phyloP scores from a whole-genome alignment of 2,888 invertebrate genomes.

The Pediacus dermestoides region DNA sequence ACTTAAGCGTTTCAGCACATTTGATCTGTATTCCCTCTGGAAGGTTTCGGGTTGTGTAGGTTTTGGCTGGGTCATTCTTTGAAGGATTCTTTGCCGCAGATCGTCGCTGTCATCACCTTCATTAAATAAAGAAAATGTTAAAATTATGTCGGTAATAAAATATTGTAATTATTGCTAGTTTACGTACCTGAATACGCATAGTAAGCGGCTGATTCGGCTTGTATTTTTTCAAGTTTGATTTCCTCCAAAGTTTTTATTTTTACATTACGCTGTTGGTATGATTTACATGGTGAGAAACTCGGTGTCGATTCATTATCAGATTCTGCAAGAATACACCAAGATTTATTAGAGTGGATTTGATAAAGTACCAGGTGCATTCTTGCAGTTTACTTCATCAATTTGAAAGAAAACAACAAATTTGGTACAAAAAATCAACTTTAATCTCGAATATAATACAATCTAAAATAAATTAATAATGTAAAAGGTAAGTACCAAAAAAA shows the following conservation, averaged over 20 bases:
- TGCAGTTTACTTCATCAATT: conserved; percentile 50
- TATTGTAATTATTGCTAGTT: conserved; percentile 6
- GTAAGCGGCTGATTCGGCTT: conserved; percentile 69
- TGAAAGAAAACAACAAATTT: conserved; percentile 25
- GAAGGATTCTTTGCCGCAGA: conserved; percentile 38
- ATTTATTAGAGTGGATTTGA: conserved; percentile 12
- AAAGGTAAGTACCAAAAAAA: conserved; percentile 23
- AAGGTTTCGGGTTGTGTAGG: conserved; percentile 30
- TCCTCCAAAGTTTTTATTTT: conserved; percentile 66
- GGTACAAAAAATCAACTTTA: conserved; percentile 31
- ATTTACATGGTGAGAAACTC: conserved; percentile 57
- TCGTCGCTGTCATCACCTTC: conserved; percentile 28
- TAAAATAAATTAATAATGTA: conserved; percentile 20
- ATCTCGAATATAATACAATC: conserved; percentile 25
- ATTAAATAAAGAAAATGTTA: conserved; percentile 6
- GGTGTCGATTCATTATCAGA: conserved; percentile 72
- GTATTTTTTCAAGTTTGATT: conserved; percentile 64
- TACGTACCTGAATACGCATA: conserved; percentile 60
- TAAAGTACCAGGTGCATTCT: conserved; percentile 48
- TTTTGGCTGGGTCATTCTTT: conserved; percentile 22
- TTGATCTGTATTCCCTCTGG: conserved; percentile 6
- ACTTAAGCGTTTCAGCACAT: conserved; percentile 1
- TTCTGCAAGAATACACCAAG: conserved; percentile 65
- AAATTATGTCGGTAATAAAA: conserved; percentile 3
- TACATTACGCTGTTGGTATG: conserved; percentile 48